These are phyloP conservation scores for Belonocnema kinseyi DNA, from an alignment of 1,140 invertebrate species.

Conservation along the genomic window DNA sequence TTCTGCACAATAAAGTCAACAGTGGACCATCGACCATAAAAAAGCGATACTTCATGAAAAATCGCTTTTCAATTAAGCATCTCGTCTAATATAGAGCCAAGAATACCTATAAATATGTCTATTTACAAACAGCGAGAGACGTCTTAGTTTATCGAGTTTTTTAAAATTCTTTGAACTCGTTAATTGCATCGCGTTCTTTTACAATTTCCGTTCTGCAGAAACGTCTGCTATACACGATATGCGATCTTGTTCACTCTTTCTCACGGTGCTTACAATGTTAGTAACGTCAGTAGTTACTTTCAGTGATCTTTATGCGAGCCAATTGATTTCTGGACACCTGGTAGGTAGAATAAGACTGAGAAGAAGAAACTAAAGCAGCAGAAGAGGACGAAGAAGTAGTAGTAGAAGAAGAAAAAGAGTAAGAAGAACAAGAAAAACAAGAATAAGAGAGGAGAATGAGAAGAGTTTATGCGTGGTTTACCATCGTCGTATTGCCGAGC, in stretches of 20 bases:
- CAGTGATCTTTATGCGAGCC: slow-evolving; percentile 34
- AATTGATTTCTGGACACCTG: slow-evolving; percentile 64
- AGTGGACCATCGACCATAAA: no score
- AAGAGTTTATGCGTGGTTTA: slow-evolving; percentile 54
- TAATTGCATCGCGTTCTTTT: slow-evolving; percentile 10
- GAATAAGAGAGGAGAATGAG: background rate
- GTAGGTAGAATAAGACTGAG: slow-evolving; percentile 44
- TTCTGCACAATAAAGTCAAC: no score
- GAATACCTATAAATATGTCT: no score
- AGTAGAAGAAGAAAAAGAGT: background rate
- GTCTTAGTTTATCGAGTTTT: slow-evolving; percentile 5
- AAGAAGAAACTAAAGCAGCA: background rate
- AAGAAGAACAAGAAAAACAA: background rate
- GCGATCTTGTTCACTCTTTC: slow-evolving; percentile 1
- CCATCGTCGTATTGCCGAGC: slow-evolving; percentile 48
- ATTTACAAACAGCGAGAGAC: background rate
- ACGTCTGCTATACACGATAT: slow-evolving; percentile 3
- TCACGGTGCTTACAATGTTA: slow-evolving; percentile 38
- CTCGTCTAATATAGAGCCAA: no score
- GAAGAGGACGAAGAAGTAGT: background rate
- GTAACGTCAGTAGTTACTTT: slow-evolving; percentile 9
- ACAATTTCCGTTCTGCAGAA: slow-evolving; percentile 14
- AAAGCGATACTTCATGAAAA: no score
- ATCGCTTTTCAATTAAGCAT: no score
- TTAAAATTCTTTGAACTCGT: slow-evolving; percentile 1